A percentile compares a stretch with the other conserved stretches of the same genome.
Conservation (phyloP, 2,888 invertebrate genomes). For the Drosophila formosana region DNA sequence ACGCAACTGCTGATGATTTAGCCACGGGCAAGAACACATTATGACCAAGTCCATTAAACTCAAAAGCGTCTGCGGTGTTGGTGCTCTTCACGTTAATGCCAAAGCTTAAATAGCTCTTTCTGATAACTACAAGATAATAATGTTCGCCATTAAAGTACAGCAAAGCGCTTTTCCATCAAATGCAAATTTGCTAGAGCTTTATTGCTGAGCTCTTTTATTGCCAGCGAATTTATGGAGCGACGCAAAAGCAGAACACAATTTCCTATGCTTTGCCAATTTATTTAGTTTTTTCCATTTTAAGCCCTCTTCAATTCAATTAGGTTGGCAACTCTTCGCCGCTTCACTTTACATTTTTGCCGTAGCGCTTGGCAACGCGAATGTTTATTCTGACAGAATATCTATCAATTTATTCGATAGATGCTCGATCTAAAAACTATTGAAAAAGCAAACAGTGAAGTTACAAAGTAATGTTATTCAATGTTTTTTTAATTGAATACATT, state of each 20-base stretch:
- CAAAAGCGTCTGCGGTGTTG: slow-evolving; percentile 12
- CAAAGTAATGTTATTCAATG: background rate
- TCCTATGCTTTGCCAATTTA: slow-evolving; percentile 6
- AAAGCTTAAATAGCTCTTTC: slow-evolving; percentile 2
- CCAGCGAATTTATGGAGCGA: slow-evolving; percentile 2
- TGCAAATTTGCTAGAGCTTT: slow-evolving; percentile 15
- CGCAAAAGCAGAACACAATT: slow-evolving; percentile 15
- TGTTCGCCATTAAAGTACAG: slow-evolving; percentile 14
- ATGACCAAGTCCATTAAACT: slow-evolving; percentile 44
- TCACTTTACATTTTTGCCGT: background rate
- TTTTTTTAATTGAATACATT: background rate
- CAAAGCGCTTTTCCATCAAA: slow-evolving; percentile 12
- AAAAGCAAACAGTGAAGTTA: background rate
- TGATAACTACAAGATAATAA: slow-evolving; percentile 7
- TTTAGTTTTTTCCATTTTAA: slow-evolving; percentile 7
- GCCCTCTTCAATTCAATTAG: slow-evolving; percentile 36
- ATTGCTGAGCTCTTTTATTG: slow-evolving; percentile 27
- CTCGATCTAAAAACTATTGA: background rate
- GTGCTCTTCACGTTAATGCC: too few species aligned
- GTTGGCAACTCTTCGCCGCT: slow-evolving; percentile 22
- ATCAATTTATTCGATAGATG: background rate
- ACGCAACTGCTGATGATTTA: slow-evolving; percentile 14
- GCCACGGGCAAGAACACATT: slow-evolving; percentile 43
- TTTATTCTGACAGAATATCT: background rate
- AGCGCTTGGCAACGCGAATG: slow-evolving; percentile 12